These are phyloP conservation scores for Alviniconcha strummeri DNA, from an alignment of 2,888 invertebrate genomes.

Conservation along the genomic window DNA sequence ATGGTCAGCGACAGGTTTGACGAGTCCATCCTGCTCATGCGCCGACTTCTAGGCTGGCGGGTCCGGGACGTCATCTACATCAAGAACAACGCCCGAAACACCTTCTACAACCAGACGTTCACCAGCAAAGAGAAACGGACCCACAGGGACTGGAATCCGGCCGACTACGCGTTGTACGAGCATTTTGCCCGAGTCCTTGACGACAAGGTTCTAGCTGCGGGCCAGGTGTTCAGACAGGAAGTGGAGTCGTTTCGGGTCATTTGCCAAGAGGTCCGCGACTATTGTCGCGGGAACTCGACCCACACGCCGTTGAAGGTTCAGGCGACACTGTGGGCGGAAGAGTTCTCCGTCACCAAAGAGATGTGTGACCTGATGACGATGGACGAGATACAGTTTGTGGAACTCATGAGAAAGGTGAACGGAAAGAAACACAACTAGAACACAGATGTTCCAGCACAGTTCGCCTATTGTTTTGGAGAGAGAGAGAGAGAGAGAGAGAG, in stretches of 20 bases:
- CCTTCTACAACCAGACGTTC: not conserved
- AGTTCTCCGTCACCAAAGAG: not conserved
- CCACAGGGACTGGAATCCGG: slow-evolving; percentile 1
- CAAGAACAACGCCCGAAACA: slow-evolving; percentile 12
- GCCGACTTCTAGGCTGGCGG: slow-evolving; percentile 31
- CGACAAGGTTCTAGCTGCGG: slow-evolving; percentile 7
- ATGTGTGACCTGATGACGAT: slow-evolving; percentile 18
- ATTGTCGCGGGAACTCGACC: not conserved
- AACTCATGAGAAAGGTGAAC: slow-evolving; percentile 10
- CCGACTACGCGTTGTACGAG: slow-evolving; percentile 26
- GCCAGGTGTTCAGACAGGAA: slow-evolving; percentile 14
- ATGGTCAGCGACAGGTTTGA: slow-evolving; percentile 34
- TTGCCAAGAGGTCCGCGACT: not conserved
- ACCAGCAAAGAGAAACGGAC: not conserved
- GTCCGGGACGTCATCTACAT: slow-evolving; percentile 36
- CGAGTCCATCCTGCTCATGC: slow-evolving; percentile 35
- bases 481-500: too few species aligned
- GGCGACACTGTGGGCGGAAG: slow-evolving; percentile 3
- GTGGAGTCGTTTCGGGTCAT: slow-evolving; percentile 15
- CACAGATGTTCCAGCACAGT: too few species aligned
- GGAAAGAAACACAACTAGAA: too few species aligned
- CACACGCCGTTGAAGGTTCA: not conserved
- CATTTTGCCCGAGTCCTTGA: slow-evolving; percentile 12
- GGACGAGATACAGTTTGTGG: slow-evolving; percentile 4
- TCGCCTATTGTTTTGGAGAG: too few species aligned